These are phyloP conservation scores for Danio jaintianensis DNA, from an alignment of 2,797 vertebrate genomes.

Conservation along the genomic window DNA sequence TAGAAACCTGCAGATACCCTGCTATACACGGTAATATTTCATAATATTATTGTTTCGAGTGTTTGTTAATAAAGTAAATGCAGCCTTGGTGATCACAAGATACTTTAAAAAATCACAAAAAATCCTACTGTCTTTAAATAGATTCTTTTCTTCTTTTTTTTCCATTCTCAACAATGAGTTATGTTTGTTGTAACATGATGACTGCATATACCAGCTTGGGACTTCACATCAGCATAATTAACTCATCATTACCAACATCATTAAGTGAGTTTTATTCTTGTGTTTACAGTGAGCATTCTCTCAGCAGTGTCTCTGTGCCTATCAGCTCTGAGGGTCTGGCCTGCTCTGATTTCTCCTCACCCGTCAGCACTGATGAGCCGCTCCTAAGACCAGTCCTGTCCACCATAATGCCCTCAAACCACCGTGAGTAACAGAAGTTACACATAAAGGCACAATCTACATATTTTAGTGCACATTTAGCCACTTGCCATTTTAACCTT, in stretches of 20 bases:
- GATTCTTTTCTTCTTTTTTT: background rate
- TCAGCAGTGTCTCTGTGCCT: conserved; percentile 70
- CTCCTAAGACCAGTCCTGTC: conserved; percentile 63
- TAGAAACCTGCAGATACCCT: no score
- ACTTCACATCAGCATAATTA: background rate
- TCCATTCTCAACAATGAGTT: background rate
- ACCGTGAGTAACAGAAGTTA: conserved; percentile 62
- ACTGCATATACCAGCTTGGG: background rate
- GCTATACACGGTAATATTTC: no score
- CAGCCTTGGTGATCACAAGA: no score
- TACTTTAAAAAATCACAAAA: no score
- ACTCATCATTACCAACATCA: no score
- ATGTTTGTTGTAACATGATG: background rate
- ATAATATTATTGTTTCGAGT: no score
- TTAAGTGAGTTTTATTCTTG: background rate
- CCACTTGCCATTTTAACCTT: background rate
- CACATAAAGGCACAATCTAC: background rate
- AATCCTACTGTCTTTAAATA: no score
- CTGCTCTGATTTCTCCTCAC: conserved; percentile 72
- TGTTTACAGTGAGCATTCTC: conserved; percentile 71
- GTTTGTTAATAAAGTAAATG: no score
- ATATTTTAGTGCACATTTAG: background rate
- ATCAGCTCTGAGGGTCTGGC: conserved; percentile 80
- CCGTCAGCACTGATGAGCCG: conserved; percentile 69
- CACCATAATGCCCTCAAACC: conserved; percentile 57